Conservation (phyloP, 2,113 vertebrate species). For the Rhinopithecus roxellana region DNA sequence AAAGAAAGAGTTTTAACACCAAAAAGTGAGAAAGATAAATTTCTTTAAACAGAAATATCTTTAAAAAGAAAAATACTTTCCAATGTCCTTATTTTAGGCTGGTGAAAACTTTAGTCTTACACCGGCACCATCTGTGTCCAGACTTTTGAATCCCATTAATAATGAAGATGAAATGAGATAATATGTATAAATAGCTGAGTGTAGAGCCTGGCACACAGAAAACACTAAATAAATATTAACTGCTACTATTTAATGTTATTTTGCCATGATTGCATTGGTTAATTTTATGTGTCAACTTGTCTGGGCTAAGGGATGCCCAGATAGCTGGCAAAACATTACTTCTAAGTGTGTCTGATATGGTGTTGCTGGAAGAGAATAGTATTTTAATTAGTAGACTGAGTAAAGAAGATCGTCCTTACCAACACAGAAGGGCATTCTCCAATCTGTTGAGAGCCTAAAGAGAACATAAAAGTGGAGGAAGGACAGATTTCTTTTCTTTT, state of each 20-base stretch:
- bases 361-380: background rate
- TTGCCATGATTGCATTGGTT: background rate
- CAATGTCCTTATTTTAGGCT: background rate
- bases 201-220: background rate
- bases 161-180: slow-evolving; percentile 19
- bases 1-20: background rate
- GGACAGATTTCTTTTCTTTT: background rate
- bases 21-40: background rate
- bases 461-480: background rate
- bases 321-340: background rate
- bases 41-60: background rate
- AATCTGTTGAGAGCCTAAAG: background rate
- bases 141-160: background rate
- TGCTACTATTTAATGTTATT: background rate
- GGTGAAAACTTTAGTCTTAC: background rate
- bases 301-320: background rate
- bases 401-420: background rate
- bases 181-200: background rate
- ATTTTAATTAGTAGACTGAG: background rate
- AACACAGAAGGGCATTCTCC: background rate
- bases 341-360: background rate
- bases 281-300: background rate
- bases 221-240: background rate
- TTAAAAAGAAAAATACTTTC: background rate
- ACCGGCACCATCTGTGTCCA: background rate